phyloP scores from a whole-genome alignment of 2,797 vertebrate species.

The Phylloscopus collybita region DNA sequence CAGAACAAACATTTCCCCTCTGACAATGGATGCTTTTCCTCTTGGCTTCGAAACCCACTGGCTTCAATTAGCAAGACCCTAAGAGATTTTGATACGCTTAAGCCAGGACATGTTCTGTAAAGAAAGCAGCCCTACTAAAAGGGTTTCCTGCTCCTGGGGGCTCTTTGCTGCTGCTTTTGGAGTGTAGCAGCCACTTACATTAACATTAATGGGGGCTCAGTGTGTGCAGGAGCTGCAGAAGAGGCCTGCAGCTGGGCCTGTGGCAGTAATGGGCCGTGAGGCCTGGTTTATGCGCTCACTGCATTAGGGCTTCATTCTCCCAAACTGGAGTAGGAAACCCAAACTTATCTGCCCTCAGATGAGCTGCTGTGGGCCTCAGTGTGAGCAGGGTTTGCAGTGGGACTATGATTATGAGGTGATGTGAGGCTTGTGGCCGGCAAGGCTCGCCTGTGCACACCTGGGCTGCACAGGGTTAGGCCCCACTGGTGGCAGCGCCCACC shows the following conservation, averaged over 20 bases:
- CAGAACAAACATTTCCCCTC: background rate
- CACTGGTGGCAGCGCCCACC: fast-evolving
- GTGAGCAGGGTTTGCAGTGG: fast-evolving
- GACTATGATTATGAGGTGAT: background rate
- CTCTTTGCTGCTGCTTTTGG: background rate
- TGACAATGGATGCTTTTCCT: background rate
- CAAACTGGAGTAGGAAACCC: background rate
- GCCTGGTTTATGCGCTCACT: background rate
- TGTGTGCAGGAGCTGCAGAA: fast-evolving
- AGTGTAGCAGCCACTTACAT: background rate
- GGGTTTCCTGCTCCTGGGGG: background rate
- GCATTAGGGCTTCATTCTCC: background rate
- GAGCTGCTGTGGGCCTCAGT: background rate
- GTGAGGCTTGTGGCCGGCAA: background rate
- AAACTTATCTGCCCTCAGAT: background rate
- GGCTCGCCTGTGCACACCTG: fast-evolving
- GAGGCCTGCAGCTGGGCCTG: background rate
- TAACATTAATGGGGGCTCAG: background rate
- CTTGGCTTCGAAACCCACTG: background rate
- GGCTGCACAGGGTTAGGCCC: fast-evolving
- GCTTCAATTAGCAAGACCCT: background rate
- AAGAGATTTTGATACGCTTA: background rate
- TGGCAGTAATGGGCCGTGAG: background rate
- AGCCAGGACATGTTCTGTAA: background rate
- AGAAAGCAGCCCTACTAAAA: background rate